Evolutionary conservation across 2,797 vertebrate genomes (phyloP).

Genomic region (Rhinella marina): DNA sequence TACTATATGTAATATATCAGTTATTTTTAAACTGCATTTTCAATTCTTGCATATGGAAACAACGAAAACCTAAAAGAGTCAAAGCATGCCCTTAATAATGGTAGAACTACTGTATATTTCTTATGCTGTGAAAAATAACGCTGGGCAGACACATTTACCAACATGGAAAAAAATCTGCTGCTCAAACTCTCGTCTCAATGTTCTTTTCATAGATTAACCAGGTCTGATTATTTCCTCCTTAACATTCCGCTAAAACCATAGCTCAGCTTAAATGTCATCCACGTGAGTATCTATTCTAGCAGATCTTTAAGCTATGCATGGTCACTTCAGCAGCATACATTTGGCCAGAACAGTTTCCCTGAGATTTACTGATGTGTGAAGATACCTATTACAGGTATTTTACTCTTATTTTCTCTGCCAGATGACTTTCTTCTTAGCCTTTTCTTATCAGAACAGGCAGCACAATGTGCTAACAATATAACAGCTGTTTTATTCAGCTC

Average conservation of each 20-base stretch:
- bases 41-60: background rate
- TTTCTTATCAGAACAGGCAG: conserved; percentile 22
- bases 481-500: conserved; percentile 10
- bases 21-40: background rate
- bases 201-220: conserved; percentile 28
- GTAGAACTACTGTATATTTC: background rate
- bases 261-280: conserved; percentile 49
- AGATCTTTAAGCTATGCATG: conserved; percentile 46
- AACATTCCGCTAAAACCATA: conserved; percentile 40
- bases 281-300: conserved; percentile 32
- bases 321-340: conserved; percentile 37
- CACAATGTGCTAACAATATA: conserved; percentile 34
- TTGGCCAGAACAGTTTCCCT: conserved; percentile 25
- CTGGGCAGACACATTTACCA: background rate
- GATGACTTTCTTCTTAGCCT: conserved; percentile 2
- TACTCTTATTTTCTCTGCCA: conserved; percentile 13
- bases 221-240: conserved; percentile 26
- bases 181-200: background rate
- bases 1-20: background rate
- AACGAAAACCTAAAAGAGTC: background rate
- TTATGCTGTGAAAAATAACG: background rate
- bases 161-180: background rate
- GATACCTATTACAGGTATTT: conserved; percentile 45
- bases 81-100: background rate
- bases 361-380: conserved; percentile 46